A percentile compares a stretch with the other conserved stretches of the same genome.
Conservation (phyloP, 37 sponge, comb jelly and placozoan species). For the Eunapius fragilis region DNA sequence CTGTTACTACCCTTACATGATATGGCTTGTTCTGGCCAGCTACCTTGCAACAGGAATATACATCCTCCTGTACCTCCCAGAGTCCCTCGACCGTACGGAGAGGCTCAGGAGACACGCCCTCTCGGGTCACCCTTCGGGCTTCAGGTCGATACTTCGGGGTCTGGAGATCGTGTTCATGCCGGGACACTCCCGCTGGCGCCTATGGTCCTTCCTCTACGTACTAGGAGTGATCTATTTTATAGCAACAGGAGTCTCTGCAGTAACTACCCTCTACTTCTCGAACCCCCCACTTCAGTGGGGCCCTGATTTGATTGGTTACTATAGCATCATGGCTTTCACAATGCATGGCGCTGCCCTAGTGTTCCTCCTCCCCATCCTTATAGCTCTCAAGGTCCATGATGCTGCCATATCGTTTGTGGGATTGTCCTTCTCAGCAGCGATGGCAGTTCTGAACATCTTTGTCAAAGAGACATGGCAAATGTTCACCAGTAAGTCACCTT, state of each 20-base stretch:
- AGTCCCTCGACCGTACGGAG: conserved; percentile 9
- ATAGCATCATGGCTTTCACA: neutral
- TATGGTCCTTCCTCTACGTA: conserved; percentile 25
- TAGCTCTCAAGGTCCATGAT: conserved; percentile 46
- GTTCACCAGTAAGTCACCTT: conserved; percentile 44
- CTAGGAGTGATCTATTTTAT: conserved; percentile 5
- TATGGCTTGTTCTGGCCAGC: conserved; percentile 11
- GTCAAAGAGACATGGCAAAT: conserved; percentile 25
- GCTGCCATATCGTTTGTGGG: conserved; percentile 45
- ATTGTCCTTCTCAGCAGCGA: conserved; percentile 1
- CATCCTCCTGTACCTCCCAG: conserved; percentile 45
- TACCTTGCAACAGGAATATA: conserved; percentile 14
- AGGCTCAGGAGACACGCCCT: neutral
- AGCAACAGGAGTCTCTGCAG: neutral
- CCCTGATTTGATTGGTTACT: conserved; percentile 27
- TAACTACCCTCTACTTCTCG: conserved; percentile 28
- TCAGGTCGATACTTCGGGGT: conserved; percentile 10
- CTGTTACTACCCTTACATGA: conserved; percentile 31
- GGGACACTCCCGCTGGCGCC: conserved; percentile 23
- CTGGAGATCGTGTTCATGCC: conserved; percentile 40
- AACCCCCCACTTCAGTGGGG: conserved; percentile 49
- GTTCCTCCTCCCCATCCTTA: conserved; percentile 53
- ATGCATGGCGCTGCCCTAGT: conserved; percentile 25
- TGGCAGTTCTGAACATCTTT: conserved; percentile 21
- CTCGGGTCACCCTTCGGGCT: neutral